Conservation (phyloP, 2,888 invertebrate species). For the Acleris sparsana region DNA sequence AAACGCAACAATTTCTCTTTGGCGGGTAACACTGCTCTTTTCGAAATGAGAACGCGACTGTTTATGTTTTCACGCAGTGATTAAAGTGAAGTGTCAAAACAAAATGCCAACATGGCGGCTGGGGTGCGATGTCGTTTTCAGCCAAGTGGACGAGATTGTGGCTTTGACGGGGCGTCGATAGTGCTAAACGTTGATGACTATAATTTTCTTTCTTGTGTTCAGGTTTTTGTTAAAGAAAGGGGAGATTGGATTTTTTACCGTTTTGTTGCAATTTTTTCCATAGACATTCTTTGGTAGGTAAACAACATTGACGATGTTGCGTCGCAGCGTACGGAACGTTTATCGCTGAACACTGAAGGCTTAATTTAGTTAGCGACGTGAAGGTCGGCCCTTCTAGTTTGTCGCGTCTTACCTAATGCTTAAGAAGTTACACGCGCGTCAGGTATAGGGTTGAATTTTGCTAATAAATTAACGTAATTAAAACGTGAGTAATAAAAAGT, state of each 20-base stretch:
- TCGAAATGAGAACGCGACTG: slow-evolving; percentile 75
- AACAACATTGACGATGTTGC: too few relatives aligned
- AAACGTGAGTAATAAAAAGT: too few relatives aligned
- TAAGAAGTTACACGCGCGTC: too few relatives aligned
- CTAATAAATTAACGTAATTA: too few relatives aligned
- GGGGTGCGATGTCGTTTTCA: slow-evolving; percentile 52
- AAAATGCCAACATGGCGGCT: slow-evolving; percentile 66
- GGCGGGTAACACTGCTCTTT: slow-evolving; percentile 68
- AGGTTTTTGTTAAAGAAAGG: slow-evolving; percentile 41
- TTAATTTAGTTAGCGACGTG: too few relatives aligned
- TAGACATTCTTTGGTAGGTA: too few relatives aligned
- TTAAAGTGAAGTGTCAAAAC: slow-evolving; percentile 83
- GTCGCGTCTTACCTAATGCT: too few relatives aligned
- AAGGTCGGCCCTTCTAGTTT: too few relatives aligned
- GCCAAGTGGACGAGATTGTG: slow-evolving; percentile 56
- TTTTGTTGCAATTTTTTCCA: background rate
- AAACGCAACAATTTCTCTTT: slow-evolving; percentile 55
- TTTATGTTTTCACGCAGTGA: slow-evolving; percentile 78
- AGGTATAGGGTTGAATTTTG: too few relatives aligned
- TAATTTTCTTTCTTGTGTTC: slow-evolving; percentile 65
- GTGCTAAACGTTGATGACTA: slow-evolving; percentile 58
- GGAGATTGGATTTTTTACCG: slow-evolving; percentile 29
- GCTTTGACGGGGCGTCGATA: slow-evolving; percentile 69
- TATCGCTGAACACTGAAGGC: too few relatives aligned
- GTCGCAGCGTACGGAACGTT: too few relatives aligned